These are phyloP conservation scores for Machimus rusticus DNA, from an alignment of 2,888 invertebrate genomes.

Conservation along the genomic window DNA sequence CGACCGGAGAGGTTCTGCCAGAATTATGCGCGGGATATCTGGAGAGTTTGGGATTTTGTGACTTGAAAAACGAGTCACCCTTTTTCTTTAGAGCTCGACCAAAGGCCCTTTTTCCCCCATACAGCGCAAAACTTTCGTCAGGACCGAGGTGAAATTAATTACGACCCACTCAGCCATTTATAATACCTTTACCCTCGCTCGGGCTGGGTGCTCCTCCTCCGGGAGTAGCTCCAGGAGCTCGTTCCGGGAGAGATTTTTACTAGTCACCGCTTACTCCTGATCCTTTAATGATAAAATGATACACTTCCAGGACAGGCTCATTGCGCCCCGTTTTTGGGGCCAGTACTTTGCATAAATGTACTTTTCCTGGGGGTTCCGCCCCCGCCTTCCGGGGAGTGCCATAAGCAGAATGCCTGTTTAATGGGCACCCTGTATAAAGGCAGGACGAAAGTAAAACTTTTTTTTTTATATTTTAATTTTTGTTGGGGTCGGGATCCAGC, in stretches of 20 bases:
- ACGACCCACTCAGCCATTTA: background rate
- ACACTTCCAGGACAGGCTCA: background rate
- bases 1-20: background rate
- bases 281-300: conserved; percentile 24
- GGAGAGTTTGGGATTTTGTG: background rate
- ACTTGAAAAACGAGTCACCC: background rate
- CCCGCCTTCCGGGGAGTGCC: background rate
- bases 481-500: background rate
- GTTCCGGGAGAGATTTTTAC: background rate
- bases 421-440: background rate
- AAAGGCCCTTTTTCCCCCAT: background rate
- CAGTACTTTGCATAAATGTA: background rate
- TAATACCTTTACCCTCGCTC: background rate
- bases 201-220: background rate
- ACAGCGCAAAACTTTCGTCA: background rate
- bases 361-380: background rate
- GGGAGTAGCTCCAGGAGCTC: background rate
- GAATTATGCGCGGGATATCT: background rate
- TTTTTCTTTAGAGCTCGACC: background rate
- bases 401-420: background rate
- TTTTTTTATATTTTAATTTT: background rate
- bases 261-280: background rate
- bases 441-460: background rate
- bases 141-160: background rate
- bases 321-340: background rate